Percentiles rank a stretch among this genome's conserved stretches.
phyloP scores from a whole-genome alignment of 2,888 invertebrate genomes.

The Timandra comae region DNA sequence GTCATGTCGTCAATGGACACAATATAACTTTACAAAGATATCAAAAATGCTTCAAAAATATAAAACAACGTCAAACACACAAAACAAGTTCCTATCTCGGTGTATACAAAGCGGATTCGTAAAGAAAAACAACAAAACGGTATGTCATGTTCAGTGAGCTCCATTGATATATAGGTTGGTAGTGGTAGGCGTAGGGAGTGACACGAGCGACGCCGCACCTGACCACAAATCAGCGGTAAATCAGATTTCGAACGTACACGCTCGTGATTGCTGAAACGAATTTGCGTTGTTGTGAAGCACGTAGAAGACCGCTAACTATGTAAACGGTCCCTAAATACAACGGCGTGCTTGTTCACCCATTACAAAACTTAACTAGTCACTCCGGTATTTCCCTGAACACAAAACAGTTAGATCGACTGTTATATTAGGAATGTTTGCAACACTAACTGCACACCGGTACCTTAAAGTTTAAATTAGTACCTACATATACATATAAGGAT shows the following conservation, averaged over 20 bases:
- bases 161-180: constrained; percentile 14
- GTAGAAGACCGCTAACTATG: constrained; percentile 42
- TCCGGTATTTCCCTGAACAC: constrained; percentile 11
- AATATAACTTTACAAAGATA: not conserved
- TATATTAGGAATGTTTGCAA: too few relatives aligned
- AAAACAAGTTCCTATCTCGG: not conserved
- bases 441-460: too few relatives aligned
- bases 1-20: too few relatives aligned
- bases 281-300: constrained; percentile 35
- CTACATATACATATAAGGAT: too few relatives aligned
- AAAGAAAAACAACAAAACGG: constrained; percentile 5
- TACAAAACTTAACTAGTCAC: constrained; percentile 1
- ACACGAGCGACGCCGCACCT: constrained; percentile 27
- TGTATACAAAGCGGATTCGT: not conserved
- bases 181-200: constrained; percentile 6
- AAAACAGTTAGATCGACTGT: too few relatives aligned
- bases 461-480: too few relatives aligned
- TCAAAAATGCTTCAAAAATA: too few relatives aligned
- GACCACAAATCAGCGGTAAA: constrained; percentile 71
- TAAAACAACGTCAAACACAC: too few relatives aligned
- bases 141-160: constrained; percentile 11
- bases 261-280: constrained; percentile 63
- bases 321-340: constrained; percentile 26
- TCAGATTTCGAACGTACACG: constrained; percentile 63
- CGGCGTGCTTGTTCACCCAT: constrained; percentile 6